Evolutionary conservation across 2,797 vertebrate genomes (phyloP).

Genomic region (Sebastes kiyomatsui): DNA sequence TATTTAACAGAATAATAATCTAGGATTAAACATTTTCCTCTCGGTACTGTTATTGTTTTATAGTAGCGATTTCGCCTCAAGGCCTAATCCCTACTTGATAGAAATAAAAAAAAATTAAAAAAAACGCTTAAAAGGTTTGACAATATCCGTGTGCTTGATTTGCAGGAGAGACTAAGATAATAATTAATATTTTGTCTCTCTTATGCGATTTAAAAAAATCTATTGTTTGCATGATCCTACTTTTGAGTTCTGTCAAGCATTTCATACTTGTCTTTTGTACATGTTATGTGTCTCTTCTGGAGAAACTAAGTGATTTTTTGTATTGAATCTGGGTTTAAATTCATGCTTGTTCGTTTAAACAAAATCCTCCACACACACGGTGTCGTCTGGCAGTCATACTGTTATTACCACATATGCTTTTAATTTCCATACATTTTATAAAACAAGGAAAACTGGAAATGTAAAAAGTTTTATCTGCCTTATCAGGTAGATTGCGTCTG

Average conservation of each 20-base stretch:
- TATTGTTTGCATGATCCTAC: slow-evolving; percentile 46
- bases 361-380: neutral
- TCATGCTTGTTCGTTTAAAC: neutral
- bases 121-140: neutral
- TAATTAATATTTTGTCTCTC: neutral
- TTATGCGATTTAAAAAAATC: neutral
- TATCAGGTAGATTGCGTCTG: slow-evolving; percentile 41
- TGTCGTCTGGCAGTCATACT: neutral
- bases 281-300: slow-evolving; percentile 17
- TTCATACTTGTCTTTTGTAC: slow-evolving; percentile 52
- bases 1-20: slow-evolving; percentile 40
- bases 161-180: neutral
- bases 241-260: slow-evolving; percentile 33
- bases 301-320: neutral
- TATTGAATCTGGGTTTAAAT: slow-evolving; percentile 12
- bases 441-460: slow-evolving; percentile 22
- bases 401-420: neutral
- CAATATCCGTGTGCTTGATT: neutral
- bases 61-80: neutral
- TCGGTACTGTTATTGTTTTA: slow-evolving; percentile 10
- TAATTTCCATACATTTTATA: slow-evolving; percentile 21
- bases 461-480: slow-evolving; percentile 40
- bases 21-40: slow-evolving; percentile 18
- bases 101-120: neutral
- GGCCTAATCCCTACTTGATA: slow-evolving; percentile 8